Evolutionary conservation across 2,888 invertebrate genomes (phyloP).

Genomic region (Neocrepidodera transversa): DNA sequence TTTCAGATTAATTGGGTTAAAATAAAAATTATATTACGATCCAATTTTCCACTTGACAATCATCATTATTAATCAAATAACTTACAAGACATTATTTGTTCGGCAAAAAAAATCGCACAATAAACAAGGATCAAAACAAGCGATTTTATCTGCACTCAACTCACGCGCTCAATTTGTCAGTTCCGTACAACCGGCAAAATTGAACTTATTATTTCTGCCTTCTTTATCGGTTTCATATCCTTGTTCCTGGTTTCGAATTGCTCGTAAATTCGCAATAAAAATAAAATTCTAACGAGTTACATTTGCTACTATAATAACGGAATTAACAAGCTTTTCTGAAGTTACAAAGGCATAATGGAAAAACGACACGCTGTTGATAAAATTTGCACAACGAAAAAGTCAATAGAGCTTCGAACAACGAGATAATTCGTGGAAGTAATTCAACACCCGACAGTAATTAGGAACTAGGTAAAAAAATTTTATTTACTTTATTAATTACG

Average conservation of each 20-base stretch:
- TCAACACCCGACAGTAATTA: slow-evolving; percentile 12
- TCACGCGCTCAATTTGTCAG: slow-evolving; percentile 29
- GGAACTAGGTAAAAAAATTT: no score
- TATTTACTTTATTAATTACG: no score
- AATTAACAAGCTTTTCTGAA: slow-evolving; percentile 26
- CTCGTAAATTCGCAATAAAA: slow-evolving; percentile 26
- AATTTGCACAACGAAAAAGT: slow-evolving; percentile 15
- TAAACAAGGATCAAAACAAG: slow-evolving; percentile 20
- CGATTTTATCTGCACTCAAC: slow-evolving; percentile 24
- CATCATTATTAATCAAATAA: no score
- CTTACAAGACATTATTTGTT: no score
- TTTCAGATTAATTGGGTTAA: no score
- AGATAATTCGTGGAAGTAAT: slow-evolving; percentile 16
- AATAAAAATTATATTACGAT: no score
- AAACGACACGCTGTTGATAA: slow-evolving; percentile 22
- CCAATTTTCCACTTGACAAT: no score
- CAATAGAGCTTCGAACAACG: slow-evolving; percentile 23
- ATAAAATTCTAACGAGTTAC: slow-evolving; percentile 29
- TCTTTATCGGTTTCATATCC: slow-evolving; percentile 25
- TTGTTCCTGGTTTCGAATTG: slow-evolving; percentile 23
- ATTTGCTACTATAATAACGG: slow-evolving; percentile 19
- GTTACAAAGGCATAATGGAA: slow-evolving; percentile 22
- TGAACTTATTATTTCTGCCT: slow-evolving; percentile 28
- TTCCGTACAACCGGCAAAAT: slow-evolving; percentile 24
- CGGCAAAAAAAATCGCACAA: slow-evolving; percentile 22